phyloP scores from a whole-genome alignment of 2,113 vertebrate species.

The Tamias sibiricus region DNA sequence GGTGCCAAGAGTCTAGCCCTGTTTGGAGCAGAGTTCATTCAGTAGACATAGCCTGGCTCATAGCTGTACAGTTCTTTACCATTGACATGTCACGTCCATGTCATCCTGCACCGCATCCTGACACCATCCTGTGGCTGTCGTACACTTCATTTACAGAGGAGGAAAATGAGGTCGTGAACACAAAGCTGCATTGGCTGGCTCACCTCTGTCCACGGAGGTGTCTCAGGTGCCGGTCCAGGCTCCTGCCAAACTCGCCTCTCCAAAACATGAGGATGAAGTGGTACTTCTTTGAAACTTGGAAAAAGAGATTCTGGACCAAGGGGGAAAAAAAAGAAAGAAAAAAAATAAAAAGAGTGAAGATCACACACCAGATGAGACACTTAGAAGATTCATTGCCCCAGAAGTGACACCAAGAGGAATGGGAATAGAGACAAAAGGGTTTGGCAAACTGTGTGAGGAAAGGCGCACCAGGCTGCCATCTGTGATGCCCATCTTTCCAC shows the following conservation, averaged over 20 bases:
- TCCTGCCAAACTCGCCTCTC: background rate
- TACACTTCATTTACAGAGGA: background rate
- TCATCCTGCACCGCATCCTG: background rate
- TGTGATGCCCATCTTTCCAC: background rate
- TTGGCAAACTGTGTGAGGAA: background rate
- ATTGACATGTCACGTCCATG: background rate
- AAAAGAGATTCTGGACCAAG: background rate
- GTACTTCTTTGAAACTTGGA: background rate
- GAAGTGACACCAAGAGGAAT: too few species aligned
- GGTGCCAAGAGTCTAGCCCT: background rate
- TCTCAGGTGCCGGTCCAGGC: background rate
- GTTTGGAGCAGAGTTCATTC: background rate
- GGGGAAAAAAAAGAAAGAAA: too few species aligned
- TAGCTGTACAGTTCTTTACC: too few species aligned
- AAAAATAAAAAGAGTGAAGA: background rate
- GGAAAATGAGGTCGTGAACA: background rate
- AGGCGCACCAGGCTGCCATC: background rate
- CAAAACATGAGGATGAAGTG: background rate
- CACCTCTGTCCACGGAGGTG: background rate
- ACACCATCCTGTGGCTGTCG: background rate
- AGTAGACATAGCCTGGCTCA: background rate
- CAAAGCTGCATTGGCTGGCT: background rate
- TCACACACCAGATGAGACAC: background rate
- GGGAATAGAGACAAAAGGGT: background rate
- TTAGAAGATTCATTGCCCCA: background rate